These are phyloP conservation scores for Vulpes vulpes DNA, from an alignment of 2,113 vertebrate species.

Conservation along the genomic window DNA sequence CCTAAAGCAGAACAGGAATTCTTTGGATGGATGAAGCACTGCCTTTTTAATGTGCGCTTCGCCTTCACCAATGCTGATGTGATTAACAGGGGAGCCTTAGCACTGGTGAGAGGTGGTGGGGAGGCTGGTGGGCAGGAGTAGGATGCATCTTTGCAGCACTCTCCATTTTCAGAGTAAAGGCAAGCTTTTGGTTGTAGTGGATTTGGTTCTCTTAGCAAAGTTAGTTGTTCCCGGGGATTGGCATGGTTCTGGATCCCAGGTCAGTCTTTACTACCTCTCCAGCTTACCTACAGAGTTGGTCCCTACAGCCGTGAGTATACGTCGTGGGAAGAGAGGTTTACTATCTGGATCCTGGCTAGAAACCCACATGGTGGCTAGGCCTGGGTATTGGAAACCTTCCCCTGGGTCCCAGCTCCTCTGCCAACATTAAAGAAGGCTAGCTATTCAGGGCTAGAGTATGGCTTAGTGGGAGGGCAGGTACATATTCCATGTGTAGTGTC, in stretches of 20 bases:
- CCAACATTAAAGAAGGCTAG: background rate
- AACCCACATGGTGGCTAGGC: background rate
- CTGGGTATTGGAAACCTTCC: background rate
- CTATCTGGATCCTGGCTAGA: background rate
- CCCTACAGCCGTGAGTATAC: background rate
- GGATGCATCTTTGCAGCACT: background rate
- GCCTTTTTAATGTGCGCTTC: background rate
- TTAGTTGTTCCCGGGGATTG: background rate
- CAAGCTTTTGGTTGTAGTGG: background rate
- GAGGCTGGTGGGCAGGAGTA: background rate
- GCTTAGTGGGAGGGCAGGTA: background rate
- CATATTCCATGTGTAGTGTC: background rate
- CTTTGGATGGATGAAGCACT: background rate
- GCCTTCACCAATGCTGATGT: background rate
- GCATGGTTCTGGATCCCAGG: background rate
- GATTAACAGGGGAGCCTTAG: slow-evolving; percentile 8
- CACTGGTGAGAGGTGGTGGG: background rate
- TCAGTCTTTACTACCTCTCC: background rate
- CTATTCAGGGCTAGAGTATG: background rate
- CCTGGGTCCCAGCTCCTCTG: background rate
- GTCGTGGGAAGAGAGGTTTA: background rate
- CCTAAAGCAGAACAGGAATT: background rate
- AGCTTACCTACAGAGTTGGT: background rate
- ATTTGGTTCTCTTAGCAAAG: background rate
- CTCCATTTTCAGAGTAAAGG: background rate